Evolutionary conservation across 2,113 vertebrate species (phyloP).

Genomic region (Aleadryas rufinucha): DNA sequence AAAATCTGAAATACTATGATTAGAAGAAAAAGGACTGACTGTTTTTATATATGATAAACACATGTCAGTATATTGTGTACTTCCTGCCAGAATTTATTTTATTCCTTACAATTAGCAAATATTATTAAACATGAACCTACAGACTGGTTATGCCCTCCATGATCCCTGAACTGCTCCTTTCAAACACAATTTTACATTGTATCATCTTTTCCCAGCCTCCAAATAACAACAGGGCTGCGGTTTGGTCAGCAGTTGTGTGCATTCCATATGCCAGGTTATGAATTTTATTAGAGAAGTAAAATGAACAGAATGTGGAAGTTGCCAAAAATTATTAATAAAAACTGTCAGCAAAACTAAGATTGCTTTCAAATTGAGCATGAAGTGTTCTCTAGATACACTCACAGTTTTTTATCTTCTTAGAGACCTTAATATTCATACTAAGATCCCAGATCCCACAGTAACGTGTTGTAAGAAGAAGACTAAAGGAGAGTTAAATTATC

Average conservation of each 20-base stretch:
- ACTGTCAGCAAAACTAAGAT: neutral
- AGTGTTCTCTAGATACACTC: neutral
- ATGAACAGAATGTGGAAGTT: neutral
- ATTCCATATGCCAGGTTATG: neutral
- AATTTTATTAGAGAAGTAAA: neutral
- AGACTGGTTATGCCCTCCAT: neutral
- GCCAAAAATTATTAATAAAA: neutral
- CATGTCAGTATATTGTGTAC: neutral
- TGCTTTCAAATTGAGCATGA: neutral
- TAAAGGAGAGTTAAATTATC: neutral
- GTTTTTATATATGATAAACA: neutral
- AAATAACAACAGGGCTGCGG: neutral
- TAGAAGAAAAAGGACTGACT: neutral
- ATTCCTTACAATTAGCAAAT: neutral
- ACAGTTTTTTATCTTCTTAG: neutral
- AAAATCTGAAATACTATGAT: neutral
- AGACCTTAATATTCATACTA: neutral
- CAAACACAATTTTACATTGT: neutral
- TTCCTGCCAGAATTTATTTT: neutral
- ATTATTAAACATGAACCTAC: neutral
- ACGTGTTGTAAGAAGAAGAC: neutral
- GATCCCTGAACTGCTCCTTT: neutral
- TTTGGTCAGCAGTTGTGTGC: neutral
- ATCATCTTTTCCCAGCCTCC: neutral
- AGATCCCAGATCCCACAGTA: neutral